Conservation (phyloP, 2,797 vertebrate genomes). For the Clarias fuscus region DNA sequence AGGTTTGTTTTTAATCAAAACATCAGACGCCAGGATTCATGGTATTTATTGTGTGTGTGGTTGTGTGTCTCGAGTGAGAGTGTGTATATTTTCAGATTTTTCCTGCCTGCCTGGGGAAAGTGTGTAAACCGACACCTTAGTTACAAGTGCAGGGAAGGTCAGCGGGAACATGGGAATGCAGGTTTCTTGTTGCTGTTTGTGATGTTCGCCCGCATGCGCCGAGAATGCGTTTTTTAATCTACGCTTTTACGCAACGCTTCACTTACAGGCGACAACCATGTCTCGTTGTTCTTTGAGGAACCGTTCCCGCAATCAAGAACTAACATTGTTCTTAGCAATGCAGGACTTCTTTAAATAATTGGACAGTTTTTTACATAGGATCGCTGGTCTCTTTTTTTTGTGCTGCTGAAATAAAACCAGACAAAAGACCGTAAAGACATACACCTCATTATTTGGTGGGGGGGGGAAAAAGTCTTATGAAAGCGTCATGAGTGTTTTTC, state of each 20-base stretch:
- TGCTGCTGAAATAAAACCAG: not conserved
- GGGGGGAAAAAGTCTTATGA: not conserved
- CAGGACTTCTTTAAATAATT: too few species aligned
- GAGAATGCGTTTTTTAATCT: not conserved
- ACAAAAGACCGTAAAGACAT: not conserved
- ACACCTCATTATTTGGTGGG: not conserved
- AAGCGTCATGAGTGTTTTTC: too few species aligned
- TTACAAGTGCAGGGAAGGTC: slow-evolving; percentile 25
- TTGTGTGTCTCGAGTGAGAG: not conserved
- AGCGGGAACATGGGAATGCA: slow-evolving; percentile 29
- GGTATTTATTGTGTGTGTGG: not conserved
- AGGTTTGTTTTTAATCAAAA: not conserved
- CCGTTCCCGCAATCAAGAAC: too few species aligned
- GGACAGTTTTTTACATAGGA: not conserved
- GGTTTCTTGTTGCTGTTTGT: slow-evolving; percentile 25
- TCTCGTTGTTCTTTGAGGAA: not conserved
- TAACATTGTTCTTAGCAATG: too few species aligned
- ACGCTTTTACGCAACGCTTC: not conserved
- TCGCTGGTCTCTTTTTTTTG: not conserved
- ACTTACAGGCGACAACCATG: not conserved
- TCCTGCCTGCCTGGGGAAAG: slow-evolving; percentile 12
- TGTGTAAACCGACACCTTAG: slow-evolving; percentile 28
- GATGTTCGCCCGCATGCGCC: not conserved
- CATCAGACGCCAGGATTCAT: slow-evolving; percentile 4
- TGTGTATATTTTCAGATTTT: not conserved